Conservation (phyloP, 2,113 vertebrate genomes). For the Lethenteron reissneri region DNA sequence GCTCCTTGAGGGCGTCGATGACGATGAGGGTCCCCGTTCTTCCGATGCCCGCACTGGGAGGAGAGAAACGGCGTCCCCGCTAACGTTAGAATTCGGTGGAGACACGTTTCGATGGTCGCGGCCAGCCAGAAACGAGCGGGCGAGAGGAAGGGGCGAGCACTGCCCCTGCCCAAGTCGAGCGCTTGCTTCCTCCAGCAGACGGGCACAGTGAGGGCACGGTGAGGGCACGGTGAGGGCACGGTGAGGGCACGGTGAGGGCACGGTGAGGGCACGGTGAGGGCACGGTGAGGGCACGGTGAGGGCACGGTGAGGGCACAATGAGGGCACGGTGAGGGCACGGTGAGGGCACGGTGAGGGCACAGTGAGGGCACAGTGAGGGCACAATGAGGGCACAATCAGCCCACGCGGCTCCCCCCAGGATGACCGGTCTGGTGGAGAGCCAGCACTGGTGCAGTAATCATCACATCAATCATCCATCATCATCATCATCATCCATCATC, state of each 20-base stretch:
- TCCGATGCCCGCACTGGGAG: constrained; percentile 68
- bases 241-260: constrained; percentile 59
- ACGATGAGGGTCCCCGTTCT: constrained; percentile 92
- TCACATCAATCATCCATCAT: too few species aligned
- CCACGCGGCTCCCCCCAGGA: constrained; percentile 79
- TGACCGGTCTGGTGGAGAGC: constrained; percentile 86
- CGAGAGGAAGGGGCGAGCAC: too few species aligned
- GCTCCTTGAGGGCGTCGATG: constrained; percentile 91
- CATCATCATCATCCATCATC: too few species aligned
- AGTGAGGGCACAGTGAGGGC: constrained; percentile 58
- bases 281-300: too few species aligned
- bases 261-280: constrained; percentile 87
- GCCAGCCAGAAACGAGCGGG: too few species aligned
- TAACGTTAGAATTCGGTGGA: too few species aligned
- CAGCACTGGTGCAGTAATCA: constrained; percentile 71
- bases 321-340: constrained; percentile 62
- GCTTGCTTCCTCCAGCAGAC: too few species aligned
- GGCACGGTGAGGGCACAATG: constrained; percentile 78
- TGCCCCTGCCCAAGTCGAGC: too few species aligned
- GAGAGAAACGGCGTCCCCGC: neutral
- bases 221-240: constrained; percentile 85
- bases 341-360: constrained; percentile 58
- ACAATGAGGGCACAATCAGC: constrained; percentile 82
- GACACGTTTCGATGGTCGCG: too few species aligned
- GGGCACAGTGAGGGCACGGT: constrained; percentile 49